A percentile compares a stretch with the other conserved stretches of the same genome.
These are phyloP conservation scores for Xanthia icteritia DNA, from an alignment of 2,888 invertebrate species.

Conservation along the genomic window DNA sequence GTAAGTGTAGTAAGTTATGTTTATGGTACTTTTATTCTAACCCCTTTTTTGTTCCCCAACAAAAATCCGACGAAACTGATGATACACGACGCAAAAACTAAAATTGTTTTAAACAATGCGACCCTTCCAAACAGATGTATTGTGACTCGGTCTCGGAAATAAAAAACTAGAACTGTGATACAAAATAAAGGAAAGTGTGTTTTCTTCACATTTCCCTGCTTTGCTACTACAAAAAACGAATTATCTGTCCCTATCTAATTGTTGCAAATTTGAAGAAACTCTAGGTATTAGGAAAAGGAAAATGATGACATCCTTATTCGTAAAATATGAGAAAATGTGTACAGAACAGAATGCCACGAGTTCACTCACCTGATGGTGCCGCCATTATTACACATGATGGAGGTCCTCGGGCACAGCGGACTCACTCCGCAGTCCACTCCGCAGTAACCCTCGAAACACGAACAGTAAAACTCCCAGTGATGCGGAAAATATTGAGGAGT, in stretches of 20 bases:
- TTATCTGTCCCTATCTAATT: not conserved
- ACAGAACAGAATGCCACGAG: not conserved
- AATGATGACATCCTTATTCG: no score
- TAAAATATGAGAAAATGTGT: not conserved
- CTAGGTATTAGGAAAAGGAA: not conserved
- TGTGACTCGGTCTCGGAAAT: not conserved
- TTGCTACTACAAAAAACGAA: not conserved
- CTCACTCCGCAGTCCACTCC: not conserved
- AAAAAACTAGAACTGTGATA: not conserved
- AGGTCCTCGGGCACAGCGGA: not conserved
- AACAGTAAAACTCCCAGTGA: no score
- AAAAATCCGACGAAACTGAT: not conserved
- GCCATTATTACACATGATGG: not conserved
- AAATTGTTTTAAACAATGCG: not conserved
- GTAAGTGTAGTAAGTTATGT: not conserved
- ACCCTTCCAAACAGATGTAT: not conserved
- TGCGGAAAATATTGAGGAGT: no score
- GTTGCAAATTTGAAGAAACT: no score
- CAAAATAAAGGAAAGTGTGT: not conserved
- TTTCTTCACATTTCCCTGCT: not conserved
- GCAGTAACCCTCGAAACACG: no score
- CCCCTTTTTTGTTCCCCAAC: not conserved
- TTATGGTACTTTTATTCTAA: not conserved
- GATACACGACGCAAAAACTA: not conserved
- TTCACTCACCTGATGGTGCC: slow-evolving; percentile 78